Evolutionary conservation across 2,113 vertebrate genomes (phyloP).

Genomic region (Otus sunia): DNA sequence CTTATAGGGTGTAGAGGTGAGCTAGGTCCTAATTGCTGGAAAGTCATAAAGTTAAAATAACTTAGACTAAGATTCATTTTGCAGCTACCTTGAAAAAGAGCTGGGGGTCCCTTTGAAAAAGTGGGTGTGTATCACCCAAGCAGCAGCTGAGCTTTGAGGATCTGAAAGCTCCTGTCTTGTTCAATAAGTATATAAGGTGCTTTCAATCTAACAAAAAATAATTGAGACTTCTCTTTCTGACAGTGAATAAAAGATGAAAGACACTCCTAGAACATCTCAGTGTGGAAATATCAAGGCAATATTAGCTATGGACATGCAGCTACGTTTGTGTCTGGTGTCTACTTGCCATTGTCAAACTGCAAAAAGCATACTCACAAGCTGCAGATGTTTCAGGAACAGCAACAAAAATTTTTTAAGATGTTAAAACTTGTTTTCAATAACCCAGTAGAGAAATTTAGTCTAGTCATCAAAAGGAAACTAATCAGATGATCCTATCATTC

Average conservation of each 20-base stretch:
- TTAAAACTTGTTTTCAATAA: not conserved
- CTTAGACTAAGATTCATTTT: not conserved
- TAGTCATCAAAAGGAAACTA: not conserved
- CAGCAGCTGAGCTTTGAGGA: not conserved
- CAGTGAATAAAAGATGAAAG: not conserved
- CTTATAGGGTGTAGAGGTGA: not conserved
- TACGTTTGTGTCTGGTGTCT: not conserved
- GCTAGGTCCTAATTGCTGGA: not conserved
- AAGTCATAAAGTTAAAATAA: not conserved
- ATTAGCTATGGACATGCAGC: not conserved
- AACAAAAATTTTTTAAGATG: not conserved
- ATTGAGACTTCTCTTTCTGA: not conserved
- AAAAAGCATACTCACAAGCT: not conserved
- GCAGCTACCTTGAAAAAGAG: not conserved
- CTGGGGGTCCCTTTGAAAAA: not conserved
- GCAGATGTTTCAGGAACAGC: not conserved
- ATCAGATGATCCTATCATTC: not conserved
- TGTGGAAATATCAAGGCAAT: not conserved
- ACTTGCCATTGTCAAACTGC: not conserved
- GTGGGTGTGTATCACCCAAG: rapidly evolving
- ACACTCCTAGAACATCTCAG: not conserved
- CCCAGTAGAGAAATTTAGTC: not conserved
- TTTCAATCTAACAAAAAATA: not conserved
- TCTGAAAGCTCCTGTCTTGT: not conserved
- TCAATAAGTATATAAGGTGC: not conserved